Evolutionary conservation across 2,113 vertebrate genomes (phyloP), one percentile per base, ranked within the genome.

Genomic region (Proterorhinus semilunaris): DNA sequence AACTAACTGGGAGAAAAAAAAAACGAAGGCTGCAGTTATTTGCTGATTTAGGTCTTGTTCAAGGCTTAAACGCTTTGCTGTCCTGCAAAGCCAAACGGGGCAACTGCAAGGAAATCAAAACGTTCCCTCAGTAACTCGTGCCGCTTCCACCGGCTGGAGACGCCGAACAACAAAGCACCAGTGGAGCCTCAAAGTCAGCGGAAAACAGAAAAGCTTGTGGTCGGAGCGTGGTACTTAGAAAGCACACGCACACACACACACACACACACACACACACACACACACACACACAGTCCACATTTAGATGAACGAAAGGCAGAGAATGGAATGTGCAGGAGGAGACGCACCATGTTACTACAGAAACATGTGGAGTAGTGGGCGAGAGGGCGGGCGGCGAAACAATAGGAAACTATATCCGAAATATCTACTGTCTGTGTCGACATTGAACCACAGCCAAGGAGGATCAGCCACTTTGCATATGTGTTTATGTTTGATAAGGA

Each of bases 181-280:
- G 74, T 50, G 64, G 74, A 69, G 52, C 59, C 27, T 53, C 66
- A 54, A 66, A 71, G 66, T 46, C 47, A 66, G 54, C 77, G 81
- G 59, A 85, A 82, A 86, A 72, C 48, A 10, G 47, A 66, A 68
- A 65, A 64, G 50, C 44, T 6, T 76, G 75, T 58, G 77, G 77
- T 74, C n/a, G 10, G 51, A 55, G 15, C 47, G 17, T 55, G 53
- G 53, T 10, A 27, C 53, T 27, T 55, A 27, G 9, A 55, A 55
- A 6, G 27, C 3, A 36, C 27, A 5, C 53, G 27, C 53, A 55
- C 53, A 55, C 53, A 4, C 11, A 50, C 5, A 11, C 3, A 36
- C 27, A 5, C 53, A 55, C 53, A 55, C 53, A 55, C 53, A 4
- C 11, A 50, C 5, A 11, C 53, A 36, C 27, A 36, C 27, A 36